Evolutionary conservation across 2,113 vertebrate genomes (phyloP), one percentile per base, ranked within the genome.

Genomic region (Silurus glanis): DNA sequence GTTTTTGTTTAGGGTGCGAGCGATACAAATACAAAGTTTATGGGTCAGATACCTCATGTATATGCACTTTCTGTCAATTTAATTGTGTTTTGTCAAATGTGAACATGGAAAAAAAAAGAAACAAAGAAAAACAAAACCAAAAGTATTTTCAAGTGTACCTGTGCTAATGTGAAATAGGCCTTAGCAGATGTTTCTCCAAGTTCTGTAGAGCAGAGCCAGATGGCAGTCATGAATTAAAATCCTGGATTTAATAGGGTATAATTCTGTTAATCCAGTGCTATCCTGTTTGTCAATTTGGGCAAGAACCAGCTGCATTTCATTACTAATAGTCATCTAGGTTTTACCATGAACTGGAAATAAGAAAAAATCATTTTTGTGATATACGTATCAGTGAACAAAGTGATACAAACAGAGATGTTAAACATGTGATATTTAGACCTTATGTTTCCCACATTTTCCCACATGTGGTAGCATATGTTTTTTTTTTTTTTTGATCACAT

Each of bases 211-310:
- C 19, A 81, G 37, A 64, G 28, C 58, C 80, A 81, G 80, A 64
- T 81, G 61, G 59, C 47, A 53, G 23, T 13, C 61, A 66, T 82
- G 61, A 82, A 82, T 51, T 16, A 51, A 82, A 82, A 66, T 81
- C 58, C 10, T 81, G 37, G 59, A 64, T 16, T 58, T 79, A 79
- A 79, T 58, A 19, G 76, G 53, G 12, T 53, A 66, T 82, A 51
- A 82, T 82, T 81, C 37, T 66, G 56, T 51, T 66, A 82, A 82
- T 66, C 58, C 79, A 81, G 79, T 62, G 17, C 56, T 62, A 81
- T 81, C 12, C 12, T 51, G 14, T 25, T 14, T n/a, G 7, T 28
- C 51, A 16, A 82, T 51, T 81, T 80, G 58, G 8, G 53, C 0
- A 1, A 37, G 25, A 80, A 59, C 16, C 8, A 59, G 9, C 14